Percentiles rank a stretch among this genome's conserved stretches.
phyloP scores from a whole-genome alignment of 1,140 invertebrate species.

The Eulimnadia texana region DNA sequence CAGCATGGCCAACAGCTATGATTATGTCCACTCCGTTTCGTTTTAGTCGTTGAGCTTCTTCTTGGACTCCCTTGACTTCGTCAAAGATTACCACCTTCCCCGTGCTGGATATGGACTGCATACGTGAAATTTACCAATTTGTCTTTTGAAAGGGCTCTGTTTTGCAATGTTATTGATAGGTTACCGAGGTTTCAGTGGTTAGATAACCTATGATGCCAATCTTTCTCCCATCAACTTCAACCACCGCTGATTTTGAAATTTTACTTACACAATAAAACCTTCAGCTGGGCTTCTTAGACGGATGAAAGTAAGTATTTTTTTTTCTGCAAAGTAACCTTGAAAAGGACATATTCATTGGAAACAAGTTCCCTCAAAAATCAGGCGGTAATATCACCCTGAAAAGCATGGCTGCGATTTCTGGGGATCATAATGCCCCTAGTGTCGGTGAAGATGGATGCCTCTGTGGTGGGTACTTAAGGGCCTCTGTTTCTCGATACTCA shows the following conservation, averaged over 20 bases:
- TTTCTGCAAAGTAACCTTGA: too few relatives aligned
- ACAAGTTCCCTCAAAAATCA: too few relatives aligned
- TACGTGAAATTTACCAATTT: background rate
- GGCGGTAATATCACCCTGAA: too few relatives aligned
- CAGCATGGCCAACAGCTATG: slow-evolving; percentile 73
- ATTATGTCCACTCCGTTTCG: slow-evolving; percentile 60
- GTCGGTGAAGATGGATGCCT: too few relatives aligned
- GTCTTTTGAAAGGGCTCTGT: background rate
- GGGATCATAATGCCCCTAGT: too few relatives aligned
- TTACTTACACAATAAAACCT: too few relatives aligned
- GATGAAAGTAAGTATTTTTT: too few relatives aligned
- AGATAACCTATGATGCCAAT: slow-evolving; percentile 80
- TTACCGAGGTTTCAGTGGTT: slow-evolving; percentile 60
- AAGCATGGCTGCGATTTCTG: too few relatives aligned
- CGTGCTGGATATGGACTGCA: slow-evolving; percentile 39
- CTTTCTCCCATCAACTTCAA: slow-evolving; percentile 43
- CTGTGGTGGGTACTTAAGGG: too few relatives aligned
- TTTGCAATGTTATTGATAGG: slow-evolving; percentile 21
- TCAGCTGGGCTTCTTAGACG: too few relatives aligned
- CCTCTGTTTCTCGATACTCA: too few relatives aligned
- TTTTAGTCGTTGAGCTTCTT: slow-evolving; percentile 49
- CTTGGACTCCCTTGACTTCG: slow-evolving; percentile 50
- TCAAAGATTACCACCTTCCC: slow-evolving; percentile 53
- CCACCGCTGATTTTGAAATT: slow-evolving; percentile 44
- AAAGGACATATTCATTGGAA: too few relatives aligned